Evolutionary conservation across 2,113 vertebrate species (phyloP), one percentile per base, ranked within the genome.

Genomic region (Thymallus thymallus): DNA sequence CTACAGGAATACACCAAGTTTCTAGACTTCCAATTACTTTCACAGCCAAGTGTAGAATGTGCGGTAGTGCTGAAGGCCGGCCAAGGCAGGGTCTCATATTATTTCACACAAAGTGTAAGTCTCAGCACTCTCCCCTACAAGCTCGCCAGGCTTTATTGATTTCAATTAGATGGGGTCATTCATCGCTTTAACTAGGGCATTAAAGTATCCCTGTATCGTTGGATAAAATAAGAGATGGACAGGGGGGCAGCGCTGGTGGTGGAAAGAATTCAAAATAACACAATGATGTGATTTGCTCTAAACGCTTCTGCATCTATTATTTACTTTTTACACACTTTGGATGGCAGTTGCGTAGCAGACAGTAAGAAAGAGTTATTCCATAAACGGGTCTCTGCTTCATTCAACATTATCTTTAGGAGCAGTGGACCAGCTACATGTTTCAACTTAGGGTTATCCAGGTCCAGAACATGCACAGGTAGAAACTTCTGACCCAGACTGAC

Each of bases 161-260:
- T 91, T 83, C 80, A 87, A 80, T 86, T 80, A 85, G 71, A 86
- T 70, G 69, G 73, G 60, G 64, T 23, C 32, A 48, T 41, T 41
- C 63, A 6, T 18, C 6, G 41, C 85, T 87, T 88, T 86, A 88
- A 91, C 80, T 79, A 80, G 86, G 80, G 73, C 82, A 86, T 87
- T 84, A 89, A 88, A 41, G 62, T 81, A 78, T 88, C 74, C 81
- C 76, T 74, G 69, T 82, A 83, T 82, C 84, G 85, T 71, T 58
- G 62, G 68, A 76, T 14, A 77, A 77, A 81, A 81, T 73, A 85
- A 79, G 68, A 86, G 77, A 60, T 75, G 70, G 71, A 76, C 62
- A 73, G 71, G 71, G 71, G 32, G 32, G 45, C 45, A 45, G 9
- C 1, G 69, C 14, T 69, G 18, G 32, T 35, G 29, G 14, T 32